phyloP scores from a whole-genome alignment of 2,113 vertebrate species.

The Pyxicephalus adspersus region DNA sequence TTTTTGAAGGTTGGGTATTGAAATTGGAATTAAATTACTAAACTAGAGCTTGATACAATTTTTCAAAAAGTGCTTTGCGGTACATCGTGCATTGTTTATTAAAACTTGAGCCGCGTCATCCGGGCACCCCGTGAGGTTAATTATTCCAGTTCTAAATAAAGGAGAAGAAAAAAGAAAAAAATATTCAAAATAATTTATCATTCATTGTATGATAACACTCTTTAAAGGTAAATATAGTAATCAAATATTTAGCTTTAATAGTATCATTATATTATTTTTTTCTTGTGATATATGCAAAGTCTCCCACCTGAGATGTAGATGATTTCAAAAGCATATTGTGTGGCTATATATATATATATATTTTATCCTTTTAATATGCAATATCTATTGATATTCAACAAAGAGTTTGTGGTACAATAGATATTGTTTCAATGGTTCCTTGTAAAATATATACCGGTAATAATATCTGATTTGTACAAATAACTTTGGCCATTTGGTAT shows the following conservation, averaged over 20 bases:
- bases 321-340: constrained; percentile 24
- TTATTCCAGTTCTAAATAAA: constrained; percentile 7
- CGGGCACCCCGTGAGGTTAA: constrained; percentile 15
- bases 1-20: constrained; percentile 57
- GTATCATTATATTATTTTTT: constrained; percentile 35
- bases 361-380: background rate
- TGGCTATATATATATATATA: background rate
- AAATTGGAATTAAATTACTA: constrained; percentile 51
- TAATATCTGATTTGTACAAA: too few relatives aligned
- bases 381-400: constrained; percentile 7
- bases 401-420: background rate
- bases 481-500: too few relatives aligned
- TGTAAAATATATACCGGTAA: too few relatives aligned
- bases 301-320: background rate
- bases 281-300: background rate
- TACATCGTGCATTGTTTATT: constrained; percentile 22
- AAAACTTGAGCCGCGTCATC: constrained; percentile 5
- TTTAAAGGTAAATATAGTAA: constrained; percentile 49
- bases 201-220: constrained; percentile 43
- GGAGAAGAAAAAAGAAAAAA: background rate
- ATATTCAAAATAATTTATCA: constrained; percentile 44
- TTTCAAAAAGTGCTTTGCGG: constrained; percentile 11
- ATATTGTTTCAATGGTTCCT: constrained; percentile 13
- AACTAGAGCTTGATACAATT: constrained; percentile 40
- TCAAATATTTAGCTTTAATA: constrained; percentile 46